Conservation (phyloP, 2,113 vertebrate genomes). For the Falco punctatus region DNA sequence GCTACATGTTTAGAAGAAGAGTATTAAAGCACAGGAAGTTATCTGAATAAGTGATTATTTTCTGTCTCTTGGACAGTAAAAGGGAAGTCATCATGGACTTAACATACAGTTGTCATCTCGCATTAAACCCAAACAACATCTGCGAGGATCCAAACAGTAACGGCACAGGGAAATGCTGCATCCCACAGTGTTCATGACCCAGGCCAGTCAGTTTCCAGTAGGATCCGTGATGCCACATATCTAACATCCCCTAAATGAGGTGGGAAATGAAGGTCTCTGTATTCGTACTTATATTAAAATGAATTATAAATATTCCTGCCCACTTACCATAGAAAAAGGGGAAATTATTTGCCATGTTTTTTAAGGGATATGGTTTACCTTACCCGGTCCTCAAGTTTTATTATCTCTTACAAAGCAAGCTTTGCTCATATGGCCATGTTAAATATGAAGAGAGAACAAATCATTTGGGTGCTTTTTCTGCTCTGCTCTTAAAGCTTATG, state of each 20-base stretch:
- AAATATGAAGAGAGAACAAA: background rate
- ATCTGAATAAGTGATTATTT: background rate
- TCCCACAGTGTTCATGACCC: background rate
- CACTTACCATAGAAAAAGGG: background rate
- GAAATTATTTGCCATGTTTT: background rate
- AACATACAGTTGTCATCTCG: background rate
- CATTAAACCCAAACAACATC: background rate
- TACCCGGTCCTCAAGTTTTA: background rate
- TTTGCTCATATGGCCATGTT: background rate
- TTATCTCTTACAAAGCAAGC: background rate
- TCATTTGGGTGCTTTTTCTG: background rate
- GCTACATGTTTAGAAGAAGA: background rate
- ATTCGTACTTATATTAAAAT: background rate
- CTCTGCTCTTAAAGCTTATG: background rate
- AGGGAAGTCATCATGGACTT: background rate
- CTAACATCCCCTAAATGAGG: background rate
- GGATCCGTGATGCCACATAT: background rate
- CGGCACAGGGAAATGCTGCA: background rate
- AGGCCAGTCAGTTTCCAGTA: background rate
- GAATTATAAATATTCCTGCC: background rate
- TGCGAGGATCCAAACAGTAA: background rate
- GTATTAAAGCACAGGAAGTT: background rate
- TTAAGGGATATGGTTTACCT: background rate
- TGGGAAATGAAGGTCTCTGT: background rate
- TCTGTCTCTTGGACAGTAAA: background rate